Percentiles rank a stretch among this genome's conserved stretches.
These are phyloP conservation scores for Potorous gilbertii DNA, from an alignment of 2,797 vertebrate species.

Conservation along the genomic window DNA sequence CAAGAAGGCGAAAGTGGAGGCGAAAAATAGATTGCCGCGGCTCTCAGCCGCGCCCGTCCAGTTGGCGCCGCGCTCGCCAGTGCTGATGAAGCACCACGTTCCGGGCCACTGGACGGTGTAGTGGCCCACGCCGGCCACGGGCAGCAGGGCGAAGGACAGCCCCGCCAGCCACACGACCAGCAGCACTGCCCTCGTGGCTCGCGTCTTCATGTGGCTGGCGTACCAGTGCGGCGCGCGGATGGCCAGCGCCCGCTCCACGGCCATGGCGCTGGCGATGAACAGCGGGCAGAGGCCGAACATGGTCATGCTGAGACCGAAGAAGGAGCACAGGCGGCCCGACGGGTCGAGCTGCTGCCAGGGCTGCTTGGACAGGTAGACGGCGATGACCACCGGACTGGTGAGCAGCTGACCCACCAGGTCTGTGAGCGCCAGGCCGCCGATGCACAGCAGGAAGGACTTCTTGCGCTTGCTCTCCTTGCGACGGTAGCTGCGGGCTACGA, in stretches of 20 bases:
- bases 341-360: conserved; percentile 90
- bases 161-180: conserved; percentile 89
- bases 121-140: conserved; percentile 89
- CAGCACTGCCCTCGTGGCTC: conserved; percentile 88
- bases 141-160: conserved; percentile 91
- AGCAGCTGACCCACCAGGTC: conserved; percentile 95
- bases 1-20: conserved; percentile 90
- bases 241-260: conserved; percentile 92
- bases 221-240: conserved; percentile 97
- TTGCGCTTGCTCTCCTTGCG: conserved; percentile 92
- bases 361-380: conserved; percentile 90
- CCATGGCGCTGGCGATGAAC: conserved; percentile 95
- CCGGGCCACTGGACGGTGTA: conserved; percentile 96
- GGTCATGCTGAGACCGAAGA: conserved; percentile 97
- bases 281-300: conserved; percentile 95
- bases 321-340: conserved; percentile 90
- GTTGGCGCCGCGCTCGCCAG: conserved; percentile 80
- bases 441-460: conserved; percentile 94
- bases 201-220: conserved; percentile 92
- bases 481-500: conserved; percentile 92
- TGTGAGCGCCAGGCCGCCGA: conserved; percentile 94
- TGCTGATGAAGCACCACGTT: conserved; percentile 97
- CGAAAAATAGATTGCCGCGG: conserved; percentile 82
- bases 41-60: background rate
- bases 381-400: conserved; percentile 95